Conservation (phyloP, 2,113 vertebrate species). For the Himantopus leucocephalus region DNA sequence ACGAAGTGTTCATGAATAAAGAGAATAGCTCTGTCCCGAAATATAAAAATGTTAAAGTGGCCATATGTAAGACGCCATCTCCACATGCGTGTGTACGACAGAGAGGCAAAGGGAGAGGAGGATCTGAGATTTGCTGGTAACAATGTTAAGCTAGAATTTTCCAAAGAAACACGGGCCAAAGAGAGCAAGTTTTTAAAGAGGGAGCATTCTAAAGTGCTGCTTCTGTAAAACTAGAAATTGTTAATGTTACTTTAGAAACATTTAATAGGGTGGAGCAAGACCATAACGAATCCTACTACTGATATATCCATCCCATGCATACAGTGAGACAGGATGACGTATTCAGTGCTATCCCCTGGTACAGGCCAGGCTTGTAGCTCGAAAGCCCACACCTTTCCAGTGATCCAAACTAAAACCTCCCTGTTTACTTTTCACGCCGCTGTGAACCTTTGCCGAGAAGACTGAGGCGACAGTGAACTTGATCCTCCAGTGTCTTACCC, state of each 20-base stretch:
- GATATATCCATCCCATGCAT: not conserved
- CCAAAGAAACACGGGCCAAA: not conserved
- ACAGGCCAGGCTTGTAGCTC: not conserved
- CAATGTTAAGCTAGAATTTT: not conserved
- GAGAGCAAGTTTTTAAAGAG: not conserved
- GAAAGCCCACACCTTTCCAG: not conserved
- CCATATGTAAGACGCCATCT: not conserved
- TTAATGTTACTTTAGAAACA: not conserved
- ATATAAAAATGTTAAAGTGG: not conserved
- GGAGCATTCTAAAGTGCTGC: not conserved
- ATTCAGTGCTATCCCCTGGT: not conserved
- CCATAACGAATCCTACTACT: not conserved
- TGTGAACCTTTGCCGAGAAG: not conserved
- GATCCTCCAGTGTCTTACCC: not conserved
- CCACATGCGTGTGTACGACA: not conserved
- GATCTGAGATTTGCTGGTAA: not conserved
- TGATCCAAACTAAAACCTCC: not conserved
- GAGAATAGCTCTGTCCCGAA: slow-evolving; percentile 17
- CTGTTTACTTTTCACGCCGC: not conserved
- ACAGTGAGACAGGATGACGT: not conserved
- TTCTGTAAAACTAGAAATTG: not conserved
- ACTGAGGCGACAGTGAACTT: not conserved
- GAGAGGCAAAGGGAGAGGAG: not conserved
- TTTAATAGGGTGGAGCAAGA: not conserved
- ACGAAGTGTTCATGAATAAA: not conserved